Evolutionary conservation across 2,888 invertebrate genomes (phyloP).

Genomic region (Meiosimyza decipiens): DNA sequence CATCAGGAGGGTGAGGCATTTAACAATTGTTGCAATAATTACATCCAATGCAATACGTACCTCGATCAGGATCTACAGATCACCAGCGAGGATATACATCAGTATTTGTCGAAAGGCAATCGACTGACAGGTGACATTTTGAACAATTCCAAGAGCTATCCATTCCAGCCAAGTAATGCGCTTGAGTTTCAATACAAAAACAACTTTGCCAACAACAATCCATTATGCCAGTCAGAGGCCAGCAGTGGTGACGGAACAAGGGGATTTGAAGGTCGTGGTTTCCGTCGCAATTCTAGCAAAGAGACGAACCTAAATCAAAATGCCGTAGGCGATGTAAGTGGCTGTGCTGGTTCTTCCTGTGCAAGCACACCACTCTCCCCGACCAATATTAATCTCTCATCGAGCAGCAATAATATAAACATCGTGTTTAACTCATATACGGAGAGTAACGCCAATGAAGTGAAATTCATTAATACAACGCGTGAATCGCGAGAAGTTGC

Average conservation of each 20-base stretch:
- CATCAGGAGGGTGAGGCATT: conserved; percentile 66
- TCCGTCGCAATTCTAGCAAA: conserved; percentile 59
- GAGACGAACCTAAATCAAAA: conserved; percentile 66
- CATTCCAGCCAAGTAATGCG: conserved; percentile 65
- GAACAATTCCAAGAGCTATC: conserved; percentile 65
- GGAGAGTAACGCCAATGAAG: conserved; percentile 63
- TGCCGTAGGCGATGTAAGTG: conserved; percentile 35
- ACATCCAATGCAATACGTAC: conserved; percentile 65
- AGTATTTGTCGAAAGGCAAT: conserved; percentile 64
- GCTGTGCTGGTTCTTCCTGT: conserved; percentile 40
- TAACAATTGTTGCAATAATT: conserved; percentile 67
- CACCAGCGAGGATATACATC: conserved; percentile 67
- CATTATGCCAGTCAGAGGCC: conserved; percentile 43
- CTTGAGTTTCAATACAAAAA: conserved; percentile 66
- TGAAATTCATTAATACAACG: conserved; percentile 65
- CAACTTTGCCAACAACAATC: conserved; percentile 60
- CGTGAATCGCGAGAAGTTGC: conserved; percentile 45
- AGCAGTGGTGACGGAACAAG: conserved; percentile 49
- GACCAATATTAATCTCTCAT: conserved; percentile 64
- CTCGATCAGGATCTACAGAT: conserved; percentile 66
- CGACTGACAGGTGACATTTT: conserved; percentile 58
- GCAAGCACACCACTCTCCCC: conserved; percentile 56
- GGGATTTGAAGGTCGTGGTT: conserved; percentile 50
- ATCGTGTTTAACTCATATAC: conserved; percentile 55
- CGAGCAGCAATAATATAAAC: conserved; percentile 66